phyloP scores from a whole-genome alignment of 30 jellyfish, hydroid and myxozoan species.

The Aurelia aurita region DNA sequence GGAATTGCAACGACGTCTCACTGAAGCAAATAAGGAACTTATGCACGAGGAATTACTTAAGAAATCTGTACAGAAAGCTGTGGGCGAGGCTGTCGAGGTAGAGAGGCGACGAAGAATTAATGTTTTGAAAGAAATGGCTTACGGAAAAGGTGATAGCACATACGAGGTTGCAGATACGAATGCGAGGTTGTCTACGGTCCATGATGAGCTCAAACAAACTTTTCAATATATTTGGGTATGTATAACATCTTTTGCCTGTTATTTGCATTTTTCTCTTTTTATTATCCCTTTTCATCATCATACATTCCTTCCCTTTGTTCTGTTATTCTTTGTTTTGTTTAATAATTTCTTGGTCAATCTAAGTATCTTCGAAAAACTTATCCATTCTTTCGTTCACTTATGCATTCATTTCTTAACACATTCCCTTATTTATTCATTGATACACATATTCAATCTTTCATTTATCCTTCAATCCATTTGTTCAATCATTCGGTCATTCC shows the following conservation, averaged over 20 bases:
- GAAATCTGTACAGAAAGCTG: conserved; percentile 35
- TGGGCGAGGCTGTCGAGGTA: conserved; percentile 54
- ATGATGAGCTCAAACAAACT: conserved; percentile 38
- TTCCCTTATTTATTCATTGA: too few species aligned
- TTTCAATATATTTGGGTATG: conserved; percentile 58
- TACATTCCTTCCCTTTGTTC: not conserved
- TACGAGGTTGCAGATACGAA: conserved; percentile 47
- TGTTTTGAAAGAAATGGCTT: conserved; percentile 45
- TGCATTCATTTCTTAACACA: too few species aligned
- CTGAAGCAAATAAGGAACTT: conserved; percentile 45
- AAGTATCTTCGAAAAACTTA: too few species aligned
- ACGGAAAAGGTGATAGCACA: conserved; percentile 38
- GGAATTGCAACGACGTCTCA: conserved; percentile 36
- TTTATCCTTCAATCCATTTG: too few species aligned
- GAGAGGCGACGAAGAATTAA: conserved; percentile 52
- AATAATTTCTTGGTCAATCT: too few species aligned
- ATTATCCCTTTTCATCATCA: not conserved
- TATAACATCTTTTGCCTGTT: not conserved
- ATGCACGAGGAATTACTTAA: conserved; percentile 49
- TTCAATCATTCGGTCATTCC: too few species aligned
- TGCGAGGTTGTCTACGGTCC: conserved; percentile 37
- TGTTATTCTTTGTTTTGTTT: too few species aligned
- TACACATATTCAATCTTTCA: too few species aligned
- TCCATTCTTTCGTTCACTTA: too few species aligned
- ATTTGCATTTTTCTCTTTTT: not conserved